Conservation (phyloP, 2,888 invertebrate species). For the Cantharis rufa region DNA sequence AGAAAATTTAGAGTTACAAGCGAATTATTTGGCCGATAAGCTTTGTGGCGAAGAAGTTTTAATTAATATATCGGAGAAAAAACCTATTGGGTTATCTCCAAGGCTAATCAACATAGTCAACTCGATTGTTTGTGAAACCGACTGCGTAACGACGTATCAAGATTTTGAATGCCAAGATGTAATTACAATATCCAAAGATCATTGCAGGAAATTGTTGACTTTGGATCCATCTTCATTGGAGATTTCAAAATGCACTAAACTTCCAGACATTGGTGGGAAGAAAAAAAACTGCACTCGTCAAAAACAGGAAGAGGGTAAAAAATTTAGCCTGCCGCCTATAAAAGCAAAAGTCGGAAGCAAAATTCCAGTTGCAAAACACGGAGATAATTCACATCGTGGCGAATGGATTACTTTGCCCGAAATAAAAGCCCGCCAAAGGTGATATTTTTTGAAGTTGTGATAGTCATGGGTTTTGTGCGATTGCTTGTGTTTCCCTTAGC, state of each 20-base stretch:
- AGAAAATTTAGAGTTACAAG: not conserved
- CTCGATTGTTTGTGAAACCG: conserved; percentile 15
- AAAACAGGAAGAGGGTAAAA: not conserved
- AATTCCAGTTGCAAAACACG: not conserved
- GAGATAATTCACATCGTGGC: not conserved
- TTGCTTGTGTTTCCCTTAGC: not conserved
- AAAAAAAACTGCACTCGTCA: not conserved
- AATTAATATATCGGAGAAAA: not conserved
- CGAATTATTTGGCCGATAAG: not conserved
- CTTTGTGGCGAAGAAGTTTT: not conserved
- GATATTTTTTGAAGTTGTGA: not conserved
- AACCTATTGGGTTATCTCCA: conserved; percentile 16
- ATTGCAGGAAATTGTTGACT: conserved; percentile 32
- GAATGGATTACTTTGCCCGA: not conserved
- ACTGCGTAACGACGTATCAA: not conserved
- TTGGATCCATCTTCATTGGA: conserved; percentile 14
- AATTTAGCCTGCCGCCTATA: not conserved
- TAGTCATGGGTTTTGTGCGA: not conserved
- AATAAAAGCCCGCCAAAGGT: not conserved
- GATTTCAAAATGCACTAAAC: not conserved
- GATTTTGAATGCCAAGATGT: conserved; percentile 7
- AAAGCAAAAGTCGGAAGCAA: not conserved
- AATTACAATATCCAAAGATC: conserved; percentile 27
- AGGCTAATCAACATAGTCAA: conserved; percentile 29
- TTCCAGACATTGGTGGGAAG: not conserved